These are phyloP conservation scores for Lycorma delicatula DNA, from an alignment of 1,140 invertebrate genomes.

Conservation along the genomic window DNA sequence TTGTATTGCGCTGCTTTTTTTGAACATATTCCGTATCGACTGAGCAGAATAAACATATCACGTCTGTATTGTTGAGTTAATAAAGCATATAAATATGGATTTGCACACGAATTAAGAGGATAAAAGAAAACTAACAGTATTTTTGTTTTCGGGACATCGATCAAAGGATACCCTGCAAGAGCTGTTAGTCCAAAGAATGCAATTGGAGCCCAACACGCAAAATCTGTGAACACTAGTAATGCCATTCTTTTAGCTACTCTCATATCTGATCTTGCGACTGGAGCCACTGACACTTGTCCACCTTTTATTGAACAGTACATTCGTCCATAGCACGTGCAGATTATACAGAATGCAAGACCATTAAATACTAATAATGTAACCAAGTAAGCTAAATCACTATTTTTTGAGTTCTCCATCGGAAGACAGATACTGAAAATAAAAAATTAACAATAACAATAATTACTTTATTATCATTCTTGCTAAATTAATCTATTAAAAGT, in stretches of 20 bases:
- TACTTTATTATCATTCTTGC: too few species aligned
- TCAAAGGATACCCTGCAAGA: conserved; percentile 46
- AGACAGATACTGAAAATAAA: conserved; percentile 52
- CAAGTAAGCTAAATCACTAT: conserved; percentile 50
- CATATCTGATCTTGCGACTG: conserved; percentile 52
- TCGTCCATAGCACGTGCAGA: conserved; percentile 44
- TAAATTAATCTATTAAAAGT: too few species aligned
- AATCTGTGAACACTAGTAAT: conserved; percentile 54
- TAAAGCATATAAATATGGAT: conserved; percentile 55
- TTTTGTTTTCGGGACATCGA: conserved; percentile 39
- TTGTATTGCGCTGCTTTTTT: conserved; percentile 24
- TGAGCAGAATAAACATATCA: conserved; percentile 45
- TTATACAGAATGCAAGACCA: conserved; percentile 43
- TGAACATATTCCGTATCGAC: conserved; percentile 27
- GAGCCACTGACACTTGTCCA: conserved; percentile 36
- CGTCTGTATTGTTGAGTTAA: conserved; percentile 52
- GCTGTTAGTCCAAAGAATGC: conserved; percentile 52
- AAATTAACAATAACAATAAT: too few species aligned
- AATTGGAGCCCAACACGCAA: conserved; percentile 51
- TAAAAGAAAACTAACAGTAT: conserved; percentile 50
- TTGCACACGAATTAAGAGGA: conserved; percentile 55
- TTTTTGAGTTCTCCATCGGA: conserved; percentile 55
- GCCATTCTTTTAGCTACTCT: conserved; percentile 57
- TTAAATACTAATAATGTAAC: conserved; percentile 42
- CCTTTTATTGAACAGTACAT: conserved; percentile 43